These are phyloP conservation scores for Lordiphosa stackelbergi DNA, from an alignment of 1,140 invertebrate genomes.

Conservation along the genomic window DNA sequence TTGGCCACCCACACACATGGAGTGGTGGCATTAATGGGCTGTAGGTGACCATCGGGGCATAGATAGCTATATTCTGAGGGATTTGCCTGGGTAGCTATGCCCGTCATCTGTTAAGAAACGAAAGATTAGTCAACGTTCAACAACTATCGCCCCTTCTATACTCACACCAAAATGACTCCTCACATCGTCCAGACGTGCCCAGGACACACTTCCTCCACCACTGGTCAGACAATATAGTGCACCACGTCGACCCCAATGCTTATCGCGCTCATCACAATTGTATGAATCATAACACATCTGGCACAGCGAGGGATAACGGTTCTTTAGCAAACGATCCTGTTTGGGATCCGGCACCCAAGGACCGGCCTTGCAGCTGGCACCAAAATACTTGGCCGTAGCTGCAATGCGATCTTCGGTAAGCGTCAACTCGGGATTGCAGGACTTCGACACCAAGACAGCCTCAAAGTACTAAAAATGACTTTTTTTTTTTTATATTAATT, in stretches of 20 bases:
- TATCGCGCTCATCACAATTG: constrained; percentile 83
- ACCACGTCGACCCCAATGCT: constrained; percentile 88
- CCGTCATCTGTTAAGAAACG: constrained; percentile 46
- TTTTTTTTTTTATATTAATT: too few species aligned
- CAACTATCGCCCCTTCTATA: background rate
- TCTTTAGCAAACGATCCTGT: constrained; percentile 83
- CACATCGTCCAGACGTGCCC: constrained; percentile 84
- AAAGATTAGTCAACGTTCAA: background rate
- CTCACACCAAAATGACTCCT: constrained; percentile 82
- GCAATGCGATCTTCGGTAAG: constrained; percentile 85
- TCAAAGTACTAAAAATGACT: constrained; percentile 92
- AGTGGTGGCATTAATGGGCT: constrained; percentile 79
- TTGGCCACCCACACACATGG: constrained; percentile 88
- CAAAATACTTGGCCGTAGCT: constrained; percentile 84
- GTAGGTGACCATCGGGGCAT: constrained; percentile 88
- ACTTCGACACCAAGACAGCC: constrained; percentile 81
- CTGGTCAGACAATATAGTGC: constrained; percentile 87
- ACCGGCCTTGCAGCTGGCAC: constrained; percentile 87
- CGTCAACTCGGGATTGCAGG: constrained; percentile 82
- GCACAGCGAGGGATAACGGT: constrained; percentile 84
- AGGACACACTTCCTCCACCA: constrained; percentile 87
- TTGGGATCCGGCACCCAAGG: constrained; percentile 85
- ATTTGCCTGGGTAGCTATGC: constrained; percentile 65
- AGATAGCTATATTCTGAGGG: constrained; percentile 83
- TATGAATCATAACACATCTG: constrained; percentile 81